Conservation (phyloP, 2,797 vertebrate genomes). For the Syndactyla subalaris region DNA sequence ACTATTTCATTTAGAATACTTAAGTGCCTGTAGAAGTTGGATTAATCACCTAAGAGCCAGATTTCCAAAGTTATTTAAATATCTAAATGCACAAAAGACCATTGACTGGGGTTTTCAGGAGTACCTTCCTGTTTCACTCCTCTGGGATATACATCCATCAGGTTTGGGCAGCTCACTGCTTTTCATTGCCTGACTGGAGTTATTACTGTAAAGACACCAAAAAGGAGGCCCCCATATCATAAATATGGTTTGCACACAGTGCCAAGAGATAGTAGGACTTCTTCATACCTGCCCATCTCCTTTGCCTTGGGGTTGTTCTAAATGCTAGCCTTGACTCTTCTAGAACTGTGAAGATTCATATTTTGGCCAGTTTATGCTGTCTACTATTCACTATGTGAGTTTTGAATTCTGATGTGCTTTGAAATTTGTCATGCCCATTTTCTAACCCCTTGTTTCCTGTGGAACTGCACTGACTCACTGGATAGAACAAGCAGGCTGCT, state of each 20-base stretch:
- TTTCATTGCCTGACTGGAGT: neutral
- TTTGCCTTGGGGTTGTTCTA: neutral
- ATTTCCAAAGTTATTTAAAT: conserved; percentile 14
- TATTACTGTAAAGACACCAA: neutral
- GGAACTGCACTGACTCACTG: neutral
- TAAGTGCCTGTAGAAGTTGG: conserved; percentile 5
- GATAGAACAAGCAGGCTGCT: neutral
- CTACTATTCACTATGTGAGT: neutral
- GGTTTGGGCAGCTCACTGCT: neutral
- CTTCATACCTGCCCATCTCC: neutral
- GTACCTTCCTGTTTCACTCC: neutral
- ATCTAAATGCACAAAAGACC: conserved; percentile 37
- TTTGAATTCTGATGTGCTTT: neutral
- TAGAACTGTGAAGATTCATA: neutral
- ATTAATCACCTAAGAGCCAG: conserved; percentile 25
- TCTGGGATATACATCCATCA: neutral
- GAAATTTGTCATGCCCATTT: neutral
- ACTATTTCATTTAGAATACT: conserved; percentile 40
- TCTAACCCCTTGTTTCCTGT: neutral
- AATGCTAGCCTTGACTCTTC: neutral
- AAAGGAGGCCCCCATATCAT: neutral
- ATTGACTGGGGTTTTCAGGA: neutral
- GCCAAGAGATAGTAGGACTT: neutral
- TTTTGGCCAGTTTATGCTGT: neutral
- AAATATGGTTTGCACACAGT: neutral